phyloP scores from a whole-genome alignment of 2,797 vertebrate genomes.

The Sebastes baramenuke region DNA sequence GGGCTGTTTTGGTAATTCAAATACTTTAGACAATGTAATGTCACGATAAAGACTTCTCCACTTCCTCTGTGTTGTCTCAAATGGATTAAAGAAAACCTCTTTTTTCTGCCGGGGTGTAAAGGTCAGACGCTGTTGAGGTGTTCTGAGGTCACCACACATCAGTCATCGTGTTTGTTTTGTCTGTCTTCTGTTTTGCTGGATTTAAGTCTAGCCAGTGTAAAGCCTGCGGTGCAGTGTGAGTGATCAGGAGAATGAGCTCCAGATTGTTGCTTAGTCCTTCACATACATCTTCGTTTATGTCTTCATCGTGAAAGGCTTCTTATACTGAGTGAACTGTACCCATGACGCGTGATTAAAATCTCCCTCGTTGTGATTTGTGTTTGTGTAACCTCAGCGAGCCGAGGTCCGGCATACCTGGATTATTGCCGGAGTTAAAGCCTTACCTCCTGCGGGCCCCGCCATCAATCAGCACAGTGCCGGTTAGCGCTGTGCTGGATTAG shows the following conservation, averaged over 20 bases:
- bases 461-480: constrained; percentile 53
- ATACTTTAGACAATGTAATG: constrained; percentile 38
- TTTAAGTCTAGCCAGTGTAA: constrained; percentile 43
- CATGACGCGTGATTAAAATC: constrained; percentile 28
- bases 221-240: constrained; percentile 11
- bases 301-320: constrained; percentile 28
- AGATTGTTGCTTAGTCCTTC: constrained; percentile 34
- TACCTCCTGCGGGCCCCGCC: constrained; percentile 41
- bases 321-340: constrained; percentile 7
- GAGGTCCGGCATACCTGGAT: constrained; percentile 34
- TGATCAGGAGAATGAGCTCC: constrained; percentile 36
- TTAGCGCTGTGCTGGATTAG: constrained; percentile 54
- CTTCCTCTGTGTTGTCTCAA: constrained; percentile 36
- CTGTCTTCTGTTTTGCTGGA: constrained; percentile 50
- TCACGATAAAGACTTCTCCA: constrained; percentile 42
- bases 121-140: constrained; percentile 30
- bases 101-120: constrained; percentile 38
- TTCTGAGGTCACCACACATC: constrained; percentile 40
- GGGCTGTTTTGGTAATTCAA: constrained; percentile 47
- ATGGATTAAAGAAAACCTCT: constrained; percentile 38
- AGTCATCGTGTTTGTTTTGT: constrained; percentile 59
- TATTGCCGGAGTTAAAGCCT: constrained; percentile 45
- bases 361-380: constrained; percentile 44
- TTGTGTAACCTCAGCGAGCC: constrained; percentile 54
- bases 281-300: constrained; percentile 36